A percentile compares a stretch with the other conserved stretches of the same genome.
phyloP scores from a whole-genome alignment of 2,888 invertebrate species.

The Phortica okadai region DNA sequence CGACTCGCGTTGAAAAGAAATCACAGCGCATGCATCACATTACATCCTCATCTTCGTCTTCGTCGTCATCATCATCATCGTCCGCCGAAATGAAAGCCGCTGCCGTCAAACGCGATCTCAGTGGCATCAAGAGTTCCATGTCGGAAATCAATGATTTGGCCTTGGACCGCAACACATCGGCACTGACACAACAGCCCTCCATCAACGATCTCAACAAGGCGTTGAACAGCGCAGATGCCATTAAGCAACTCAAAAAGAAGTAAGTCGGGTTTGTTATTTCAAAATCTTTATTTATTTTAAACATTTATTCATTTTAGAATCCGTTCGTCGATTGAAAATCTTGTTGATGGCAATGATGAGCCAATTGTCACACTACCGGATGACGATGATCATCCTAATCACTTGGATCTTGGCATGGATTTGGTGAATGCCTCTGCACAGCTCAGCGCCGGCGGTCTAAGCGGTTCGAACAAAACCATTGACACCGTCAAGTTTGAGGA shows the following conservation, averaged over 20 bases:
- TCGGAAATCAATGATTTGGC: conserved; percentile 89
- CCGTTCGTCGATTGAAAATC: conserved; percentile 86
- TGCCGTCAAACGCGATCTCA: conserved; percentile 87
- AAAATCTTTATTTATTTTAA: neutral
- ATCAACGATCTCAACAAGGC: conserved; percentile 72
- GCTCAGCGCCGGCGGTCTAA: conserved; percentile 73
- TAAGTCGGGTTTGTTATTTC: conserved; percentile 47
- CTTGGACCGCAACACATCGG: conserved; percentile 61
- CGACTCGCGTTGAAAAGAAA: conserved; percentile 76
- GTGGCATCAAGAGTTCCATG: conserved; percentile 84
- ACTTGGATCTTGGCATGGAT: conserved; percentile 66
- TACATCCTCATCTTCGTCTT: conserved; percentile 76
- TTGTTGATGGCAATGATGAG: conserved; percentile 82
- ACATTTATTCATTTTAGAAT: conserved; percentile 76
- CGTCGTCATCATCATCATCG: conserved; percentile 76
- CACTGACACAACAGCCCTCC: conserved; percentile 63
- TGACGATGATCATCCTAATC: conserved; percentile 80
- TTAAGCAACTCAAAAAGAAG: conserved; percentile 72
- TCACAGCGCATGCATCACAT: conserved; percentile 75
- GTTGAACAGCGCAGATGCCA: conserved; percentile 70
- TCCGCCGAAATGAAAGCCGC: conserved; percentile 88
- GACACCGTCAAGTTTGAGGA: conserved; percentile 90
- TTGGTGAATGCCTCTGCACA: conserved; percentile 73
- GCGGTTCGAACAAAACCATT: conserved; percentile 73
- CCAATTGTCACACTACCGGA: conserved; percentile 90